Evolutionary conservation across 2,113 vertebrate species (phyloP), one percentile per base, ranked within the genome.

Genomic region (Pterocles gutturalis): DNA sequence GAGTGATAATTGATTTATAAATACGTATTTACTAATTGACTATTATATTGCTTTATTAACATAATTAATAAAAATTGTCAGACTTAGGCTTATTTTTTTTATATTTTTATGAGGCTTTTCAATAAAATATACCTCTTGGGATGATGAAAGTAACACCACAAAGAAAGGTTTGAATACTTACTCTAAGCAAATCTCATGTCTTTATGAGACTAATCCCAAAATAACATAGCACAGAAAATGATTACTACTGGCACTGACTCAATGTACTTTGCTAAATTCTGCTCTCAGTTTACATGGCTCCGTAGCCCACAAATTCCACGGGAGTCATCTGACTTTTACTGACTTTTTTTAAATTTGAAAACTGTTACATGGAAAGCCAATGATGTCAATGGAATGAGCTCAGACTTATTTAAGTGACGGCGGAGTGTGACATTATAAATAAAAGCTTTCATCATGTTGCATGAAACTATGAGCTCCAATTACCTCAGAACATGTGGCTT

Each of bases 331-430:
- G 83, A 90, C 90, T 86, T 82, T 75, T 79, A 41, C 41, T 41
- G 54, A 45, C 38, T 11, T 55, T 84, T 48, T 91, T 71, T 28
- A 3, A n/a, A 64, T 69, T 89, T 87, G 34, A 92, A 83, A 84
- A 93, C 53, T 71, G 11, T 62, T 79, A 60, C 86, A 43, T 28
- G 12, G 69, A 89, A 94, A 75, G 55, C 12, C 51, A 65, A 34
- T 55, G 38, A 93, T 94, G 60, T 62, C 89, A 86, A 34, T 45
- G 48, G 85, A 86, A 81, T 87, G 33, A 83, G 33, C 38, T 95
- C 71, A 83, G 85, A 71, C 26, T 90, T 95, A 94, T 81, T 85
- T 83, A 86, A 90, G 43, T 70, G 64, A 58, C 64, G 78, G n/a
- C 22, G 83, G 81, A 76, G 6, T 26, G 28, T 45, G 29, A 10